These are phyloP conservation scores for Bos javanicus DNA, from an alignment of 2,113 vertebrate species.

Conservation along the genomic window DNA sequence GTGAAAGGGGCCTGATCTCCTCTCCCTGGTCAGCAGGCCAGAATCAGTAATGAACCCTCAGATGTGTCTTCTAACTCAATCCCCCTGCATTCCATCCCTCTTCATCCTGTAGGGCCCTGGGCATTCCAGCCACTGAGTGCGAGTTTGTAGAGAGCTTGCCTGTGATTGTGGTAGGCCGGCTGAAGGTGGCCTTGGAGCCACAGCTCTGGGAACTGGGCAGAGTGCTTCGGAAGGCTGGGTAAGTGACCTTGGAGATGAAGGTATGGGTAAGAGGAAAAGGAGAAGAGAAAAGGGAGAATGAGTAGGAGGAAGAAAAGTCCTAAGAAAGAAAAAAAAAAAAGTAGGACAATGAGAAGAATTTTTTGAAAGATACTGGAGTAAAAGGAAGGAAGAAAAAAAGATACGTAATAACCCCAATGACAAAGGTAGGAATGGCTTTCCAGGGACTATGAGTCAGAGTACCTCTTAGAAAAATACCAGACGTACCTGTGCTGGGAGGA, in stretches of 20 bases:
- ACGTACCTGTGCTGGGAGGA: background rate
- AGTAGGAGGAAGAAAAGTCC: background rate
- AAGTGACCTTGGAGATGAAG: slow-evolving; percentile 63
- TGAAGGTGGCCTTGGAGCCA: slow-evolving; percentile 86
- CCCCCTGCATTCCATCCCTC: background rate
- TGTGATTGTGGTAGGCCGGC: slow-evolving; percentile 81
- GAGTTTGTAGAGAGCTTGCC: slow-evolving; percentile 87
- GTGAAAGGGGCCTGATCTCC: background rate
- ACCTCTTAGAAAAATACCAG: background rate
- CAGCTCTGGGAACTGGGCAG: slow-evolving; percentile 82
- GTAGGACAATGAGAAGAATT: background rate
- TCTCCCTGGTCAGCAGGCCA: background rate
- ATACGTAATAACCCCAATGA: background rate
- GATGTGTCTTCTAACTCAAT: background rate
- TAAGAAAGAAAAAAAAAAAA: background rate
- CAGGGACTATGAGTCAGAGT: background rate
- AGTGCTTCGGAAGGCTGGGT: slow-evolving; percentile 77
- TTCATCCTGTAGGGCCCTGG: slow-evolving; percentile 79
- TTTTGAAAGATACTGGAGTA: background rate
- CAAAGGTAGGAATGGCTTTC: background rate
- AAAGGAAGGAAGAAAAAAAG: background rate
- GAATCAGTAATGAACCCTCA: background rate
- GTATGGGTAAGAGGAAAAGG: background rate
- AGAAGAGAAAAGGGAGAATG: background rate
- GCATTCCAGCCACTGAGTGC: slow-evolving; percentile 87